phyloP scores from a whole-genome alignment of 2,888 invertebrate species.

The Thecophora atra region DNA sequence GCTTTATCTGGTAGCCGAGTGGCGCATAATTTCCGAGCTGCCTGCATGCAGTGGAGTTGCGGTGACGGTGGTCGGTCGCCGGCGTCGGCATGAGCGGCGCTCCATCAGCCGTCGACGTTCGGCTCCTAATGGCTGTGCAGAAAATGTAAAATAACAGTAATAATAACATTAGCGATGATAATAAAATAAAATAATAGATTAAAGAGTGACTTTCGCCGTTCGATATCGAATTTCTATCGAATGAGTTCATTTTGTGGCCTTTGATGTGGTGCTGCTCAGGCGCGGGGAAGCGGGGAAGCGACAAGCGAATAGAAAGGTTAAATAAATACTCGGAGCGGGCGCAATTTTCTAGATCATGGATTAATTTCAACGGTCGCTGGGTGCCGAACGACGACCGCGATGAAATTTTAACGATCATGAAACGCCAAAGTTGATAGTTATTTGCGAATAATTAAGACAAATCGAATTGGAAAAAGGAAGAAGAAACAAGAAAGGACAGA shows the following conservation, averaged over 20 bases:
- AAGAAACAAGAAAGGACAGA: neutral
- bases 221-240: slow-evolving; percentile 34
- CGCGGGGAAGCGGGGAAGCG: neutral
- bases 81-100: slow-evolving; percentile 1
- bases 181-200: slow-evolving; percentile 49
- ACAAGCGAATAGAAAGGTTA: slow-evolving; percentile 15
- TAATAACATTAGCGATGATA: slow-evolving; percentile 55
- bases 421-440: neutral
- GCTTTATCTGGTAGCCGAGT: slow-evolving; percentile 61
- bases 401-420: neutral
- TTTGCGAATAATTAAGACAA: neutral
- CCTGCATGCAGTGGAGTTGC: slow-evolving; percentile 52
- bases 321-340: neutral
- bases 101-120: slow-evolving; percentile 18
- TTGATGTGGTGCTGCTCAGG: neutral
- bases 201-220: slow-evolving; percentile 37
- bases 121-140: slow-evolving; percentile 10
- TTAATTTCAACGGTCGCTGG: neutral
- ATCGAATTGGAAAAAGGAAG: neutral
- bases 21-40: slow-evolving; percentile 54
- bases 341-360: neutral
- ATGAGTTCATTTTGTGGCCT: slow-evolving; percentile 35
- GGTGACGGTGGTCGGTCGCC: slow-evolving; percentile 47
- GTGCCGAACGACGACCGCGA: neutral
- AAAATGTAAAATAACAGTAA: slow-evolving; percentile 53